Evolutionary conservation across 2,797 vertebrate genomes (phyloP), one percentile per base, ranked within the genome.

Genomic region (Thunnus albacares): DNA sequence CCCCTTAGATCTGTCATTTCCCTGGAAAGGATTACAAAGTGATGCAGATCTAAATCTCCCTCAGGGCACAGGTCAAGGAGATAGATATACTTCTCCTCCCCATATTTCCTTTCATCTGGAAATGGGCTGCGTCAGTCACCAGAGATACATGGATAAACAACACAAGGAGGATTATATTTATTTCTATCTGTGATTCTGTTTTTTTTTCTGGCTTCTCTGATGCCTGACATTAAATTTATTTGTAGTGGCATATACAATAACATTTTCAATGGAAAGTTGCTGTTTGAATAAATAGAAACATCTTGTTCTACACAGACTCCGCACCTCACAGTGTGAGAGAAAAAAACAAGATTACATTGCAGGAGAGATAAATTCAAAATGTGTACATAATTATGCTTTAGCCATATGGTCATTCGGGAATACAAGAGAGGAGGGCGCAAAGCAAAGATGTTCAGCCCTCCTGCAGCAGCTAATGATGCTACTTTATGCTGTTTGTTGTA

Each of bases 361-460:
- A 68, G 74, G 57, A 74, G 43, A 45, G 67, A 90, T 87, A 24
- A 41, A 83, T 81, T 75, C 28, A 63, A 79, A 84, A 82, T 78
- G 62, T 66, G 68, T 67, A 79, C 26, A 43, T 77, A 83, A 81
- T 85, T 86, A 87, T 86, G 79, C 82, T 81, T 35, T 57, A 79
- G 75, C 82, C 82, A 88, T 82, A 88, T 88, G 88, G 83, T 77
- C 79, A 79, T 76, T 84, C 77, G 59, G 64, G 86, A 82, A 58
- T 56, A 79, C 75, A 81, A 73, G 74, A 75, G 77, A 60, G 62
- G 38, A 71, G 55, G n/a, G 35, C 4, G 66, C 33, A 45, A 53
- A 80, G 70, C 38, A 70, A 86, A 79, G 79, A 62, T 66, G 47
- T 58, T 66, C 62, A 41, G 59, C 38, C 68, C 78, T 64, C 67